Conservation (phyloP, 2,888 invertebrate genomes). For the Helicoverpa assulta region DNA sequence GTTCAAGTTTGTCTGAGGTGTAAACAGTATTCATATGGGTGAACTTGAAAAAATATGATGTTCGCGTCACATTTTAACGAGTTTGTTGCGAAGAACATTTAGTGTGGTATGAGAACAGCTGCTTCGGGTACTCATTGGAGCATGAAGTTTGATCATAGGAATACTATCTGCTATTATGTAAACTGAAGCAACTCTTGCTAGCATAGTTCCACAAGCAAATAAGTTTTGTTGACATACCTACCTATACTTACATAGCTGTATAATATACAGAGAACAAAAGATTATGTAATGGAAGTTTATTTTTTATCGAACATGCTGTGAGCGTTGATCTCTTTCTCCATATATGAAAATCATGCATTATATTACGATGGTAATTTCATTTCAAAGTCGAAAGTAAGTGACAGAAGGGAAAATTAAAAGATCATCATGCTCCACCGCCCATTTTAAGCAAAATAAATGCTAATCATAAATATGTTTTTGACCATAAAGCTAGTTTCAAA, state of each 20-base stretch:
- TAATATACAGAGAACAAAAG: no score
- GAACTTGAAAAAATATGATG: constrained; percentile 14
- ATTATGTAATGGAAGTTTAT: no score
- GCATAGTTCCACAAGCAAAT: background rate
- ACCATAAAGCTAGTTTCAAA: background rate
- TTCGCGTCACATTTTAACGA: constrained; percentile 6
- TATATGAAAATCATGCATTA: no score
- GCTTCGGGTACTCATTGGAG: constrained; percentile 20
- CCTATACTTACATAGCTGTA: no score
- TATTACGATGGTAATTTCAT: no score
- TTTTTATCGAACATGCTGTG: no score
- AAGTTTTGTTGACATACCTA: background rate
- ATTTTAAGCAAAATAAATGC: background rate
- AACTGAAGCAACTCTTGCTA: background rate
- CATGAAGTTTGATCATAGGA: background rate
- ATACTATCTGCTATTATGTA: background rate
- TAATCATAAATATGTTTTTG: no score
- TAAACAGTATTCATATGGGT: constrained; percentile 35
- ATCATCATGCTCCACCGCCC: no score
- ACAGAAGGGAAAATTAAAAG: no score
- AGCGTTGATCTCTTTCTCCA: no score
- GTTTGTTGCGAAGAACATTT: constrained; percentile 21
- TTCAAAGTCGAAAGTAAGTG: no score
- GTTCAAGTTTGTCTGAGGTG: constrained; percentile 41
- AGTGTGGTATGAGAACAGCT: constrained; percentile 18